Evolutionary conservation across 2,113 vertebrate species (phyloP), one percentile per base, ranked within the genome.

Genomic region (Platysteira castanea): DNA sequence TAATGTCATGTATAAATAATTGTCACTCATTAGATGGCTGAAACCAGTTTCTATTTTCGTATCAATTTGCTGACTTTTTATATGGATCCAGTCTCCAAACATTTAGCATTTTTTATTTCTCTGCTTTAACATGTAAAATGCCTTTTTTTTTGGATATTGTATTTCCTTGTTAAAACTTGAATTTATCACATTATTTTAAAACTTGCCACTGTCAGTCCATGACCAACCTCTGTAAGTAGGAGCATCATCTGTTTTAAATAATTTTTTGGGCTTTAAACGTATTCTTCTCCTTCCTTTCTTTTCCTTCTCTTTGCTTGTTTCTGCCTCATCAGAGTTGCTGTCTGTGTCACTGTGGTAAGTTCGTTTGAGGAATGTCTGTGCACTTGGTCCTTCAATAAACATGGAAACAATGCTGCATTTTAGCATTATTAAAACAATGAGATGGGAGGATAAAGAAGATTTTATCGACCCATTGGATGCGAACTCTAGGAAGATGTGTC

Each of bases 161-260:
- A 6, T 52, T 60, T 77, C 57, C 31, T 12, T 44, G 8, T 46
- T 82, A 64, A 57, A 84, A 46, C 9, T 64, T 42, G 33, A 23
- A 37, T 42, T 77, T 21, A 4, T 31, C 60, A 35, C 0, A 0
- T 87, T 53, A 16, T 37, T 74, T 83, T 35, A 39, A 61, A 76
- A 47, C 74, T 60, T 19, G 22, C 19, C n/a, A 52, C 39, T 67
- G 90, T 23, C 71, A 68, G 20, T 79, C 67, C 12, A n/a, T 21
- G 64, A 67, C 97, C 63, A 84, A 98, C 98, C 96, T 98, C 87
- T 80, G 56, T 57, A 65, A 61, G 77, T 20, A 68, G 87, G 68
- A 64, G 52, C 26, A 71, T 89, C 84, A 75, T 94, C 68, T 7
- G n/a, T 35, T 96, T 96, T 96, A 90, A 98, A 96, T n/a, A 97